Conservation (phyloP, 2,888 invertebrate species). For the Ormyrus labotus region DNA sequence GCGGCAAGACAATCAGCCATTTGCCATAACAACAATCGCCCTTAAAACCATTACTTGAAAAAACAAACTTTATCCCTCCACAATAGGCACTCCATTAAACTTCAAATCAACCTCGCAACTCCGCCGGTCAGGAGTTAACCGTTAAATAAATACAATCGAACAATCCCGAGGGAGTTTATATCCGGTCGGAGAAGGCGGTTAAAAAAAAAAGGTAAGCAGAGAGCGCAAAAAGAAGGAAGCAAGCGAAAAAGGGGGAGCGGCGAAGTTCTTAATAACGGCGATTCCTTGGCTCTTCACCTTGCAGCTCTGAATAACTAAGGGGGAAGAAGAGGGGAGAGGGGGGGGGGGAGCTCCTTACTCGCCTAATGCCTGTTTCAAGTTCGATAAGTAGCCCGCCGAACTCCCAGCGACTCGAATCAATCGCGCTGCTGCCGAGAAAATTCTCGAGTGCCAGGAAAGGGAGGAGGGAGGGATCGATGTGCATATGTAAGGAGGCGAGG, state of each 20-base stretch:
- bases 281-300: conserved; percentile 23
- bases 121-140: conserved; percentile 55
- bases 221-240: background rate
- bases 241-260: background rate
- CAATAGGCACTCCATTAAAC: conserved; percentile 52
- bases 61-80: conserved; percentile 29
- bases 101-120: conserved; percentile 43
- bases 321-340: background rate
- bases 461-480: conserved; percentile 43
- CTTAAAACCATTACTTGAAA: conserved; percentile 20
- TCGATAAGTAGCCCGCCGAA: conserved; percentile 50
- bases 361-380: conserved; percentile 50
- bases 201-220: background rate
- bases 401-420: conserved; percentile 51
- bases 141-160: conserved; percentile 65
- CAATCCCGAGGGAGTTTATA: conserved; percentile 49
- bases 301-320: background rate
- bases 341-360: background rate
- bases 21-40: conserved; percentile 25
- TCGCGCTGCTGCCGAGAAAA: conserved; percentile 39
- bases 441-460: conserved; percentile 32
- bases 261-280: conserved; percentile 52
- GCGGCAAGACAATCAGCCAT: background rate
- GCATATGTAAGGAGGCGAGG: conserved; percentile 44
- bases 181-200: conserved; percentile 29